Base-by-base conservation (phyloP, 2,113 vertebrate species). In the Orcinus orca region DNA sequence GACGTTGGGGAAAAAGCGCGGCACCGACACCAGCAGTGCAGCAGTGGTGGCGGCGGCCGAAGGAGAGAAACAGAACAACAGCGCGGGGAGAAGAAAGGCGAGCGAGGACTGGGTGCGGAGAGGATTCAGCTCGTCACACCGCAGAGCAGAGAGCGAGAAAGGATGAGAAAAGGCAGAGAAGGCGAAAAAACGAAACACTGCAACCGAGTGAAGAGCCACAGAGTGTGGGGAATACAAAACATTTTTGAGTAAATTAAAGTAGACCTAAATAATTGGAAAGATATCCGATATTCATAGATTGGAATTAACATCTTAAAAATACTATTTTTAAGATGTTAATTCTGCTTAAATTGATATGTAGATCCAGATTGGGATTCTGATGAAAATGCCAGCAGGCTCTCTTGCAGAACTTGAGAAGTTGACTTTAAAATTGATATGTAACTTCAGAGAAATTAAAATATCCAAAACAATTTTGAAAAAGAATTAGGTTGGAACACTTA, bases 1-100 rank as follows among this genome's bases (percentile, higher is more conserved):
- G 98, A 93, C 98, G 97, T 95, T 90, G 95, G 58, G 90, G 93
- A 76, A 58, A 97, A 98, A 86, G 98, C 98, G 98, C 98, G 36
- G 94, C 97, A 95, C 98, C 97, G 90, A 84, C 98, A 50, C 92
- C 95, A 96, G 96, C 95, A 96, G 89, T 76, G 97, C 86, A 76
- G 91, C 95, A 93, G 94, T 83, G 96, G 96, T 83, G 79, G 96
- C 94, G 95, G 97, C 96, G 87, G 96, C 96, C 88, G 86, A n/a
- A 60, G 26, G 44, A 92, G 95, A 97, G 92, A 97, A 97, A 96
- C 36, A 44, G 86, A 77, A 81, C 55, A 81, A 87, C 73, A 62
- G 87, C 91, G 82, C 50, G 44, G 44, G 67, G 3, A 47, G 33
- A 58, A 21, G 55, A 41, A 38, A 38, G 38, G 38, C 38, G 36